Evolutionary conservation across 2,888 invertebrate species (phyloP).

Genomic region (Danaus chrysippus): DNA sequence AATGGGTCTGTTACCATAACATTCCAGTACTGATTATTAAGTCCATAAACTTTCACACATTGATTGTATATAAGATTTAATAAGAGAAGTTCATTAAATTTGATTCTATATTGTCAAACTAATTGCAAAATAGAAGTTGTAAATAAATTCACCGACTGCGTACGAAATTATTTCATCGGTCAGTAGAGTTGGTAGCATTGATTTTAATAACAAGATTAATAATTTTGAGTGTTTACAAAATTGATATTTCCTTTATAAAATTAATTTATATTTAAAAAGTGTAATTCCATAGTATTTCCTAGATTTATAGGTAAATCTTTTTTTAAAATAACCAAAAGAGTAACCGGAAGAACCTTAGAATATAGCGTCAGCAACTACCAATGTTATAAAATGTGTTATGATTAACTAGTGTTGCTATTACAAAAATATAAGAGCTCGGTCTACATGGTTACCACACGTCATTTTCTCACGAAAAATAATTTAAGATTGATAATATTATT

Average conservation of each 20-base stretch:
- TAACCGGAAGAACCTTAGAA: slow-evolving; percentile 50
- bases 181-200: slow-evolving; percentile 59
- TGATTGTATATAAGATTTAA: slow-evolving; percentile 38
- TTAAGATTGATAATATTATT: no score
- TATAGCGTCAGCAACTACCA: slow-evolving; percentile 75
- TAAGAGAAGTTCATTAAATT: slow-evolving; percentile 39
- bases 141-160: slow-evolving; percentile 76
- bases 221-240: background rate
- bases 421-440: slow-evolving; percentile 11
- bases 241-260: background rate
- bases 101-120: slow-evolving; percentile 65
- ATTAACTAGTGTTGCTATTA: slow-evolving; percentile 40
- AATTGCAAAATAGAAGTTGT: slow-evolving; percentile 73
- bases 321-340: slow-evolving; percentile 33
- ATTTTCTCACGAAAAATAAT: background rate
- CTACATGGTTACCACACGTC: background rate
- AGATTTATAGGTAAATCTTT: slow-evolving; percentile 1
- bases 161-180: slow-evolving; percentile 65
- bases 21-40: slow-evolving; percentile 34
- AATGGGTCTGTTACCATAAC: slow-evolving; percentile 58
- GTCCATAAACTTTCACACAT: slow-evolving; percentile 37
- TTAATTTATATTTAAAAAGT: background rate
- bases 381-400: slow-evolving; percentile 34
- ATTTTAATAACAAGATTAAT: slow-evolving; percentile 26
- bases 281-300: background rate